Base-by-base conservation (phyloP, 2,797 vertebrate species). In the Holocentrus rufus region DNA sequence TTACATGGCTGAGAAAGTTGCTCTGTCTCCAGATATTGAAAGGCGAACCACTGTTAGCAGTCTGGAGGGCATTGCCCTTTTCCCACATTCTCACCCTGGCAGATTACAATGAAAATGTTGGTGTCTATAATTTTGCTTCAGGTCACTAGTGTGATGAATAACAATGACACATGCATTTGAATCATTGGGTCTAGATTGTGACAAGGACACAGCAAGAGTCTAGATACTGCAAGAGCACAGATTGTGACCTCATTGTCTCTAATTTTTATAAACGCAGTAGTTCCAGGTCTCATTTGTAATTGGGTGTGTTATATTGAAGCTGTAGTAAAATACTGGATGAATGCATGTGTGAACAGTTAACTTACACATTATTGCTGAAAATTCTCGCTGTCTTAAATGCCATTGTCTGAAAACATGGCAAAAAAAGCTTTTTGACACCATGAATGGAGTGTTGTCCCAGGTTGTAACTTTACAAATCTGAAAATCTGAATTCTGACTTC, bases 1-100 rank as follows among this genome's bases (percentile, higher is more conserved):
- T 89, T 83, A 88, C 36, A 65, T n/a, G 62, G 75, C 85, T 86
- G 82, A 88, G 86, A 87, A 83, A 74, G 72, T 58, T 17, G 47
- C 60, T 59, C 82, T 79, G 85, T 90, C 81, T 83, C 66, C 75
- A 59, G 61, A 74, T 42, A 42, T 42, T 42, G 39, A 42, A 42
- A 15, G 39, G 39, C 65, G 69, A 74, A 81, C 79, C 83, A 15
- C 13, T 31, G 17, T 66, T 65, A 67, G 72, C 63, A 44, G 68
- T 68, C 73, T 73, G 62, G 70, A 72, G 72, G 85, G 36, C 73
- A 14, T 10, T 77, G 87, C 84, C 80, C 86, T 89, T 86, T 88
- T 87, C 85, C 77, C 88, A 91, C 60, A 62, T 56, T 83, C 77
- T 85, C 63, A 80, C 62, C 65, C 36, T 30, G 23, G 47, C 14